Base-by-base conservation (phyloP, 1,140 invertebrate genomes). In the Helicoverpa armigera region DNA sequence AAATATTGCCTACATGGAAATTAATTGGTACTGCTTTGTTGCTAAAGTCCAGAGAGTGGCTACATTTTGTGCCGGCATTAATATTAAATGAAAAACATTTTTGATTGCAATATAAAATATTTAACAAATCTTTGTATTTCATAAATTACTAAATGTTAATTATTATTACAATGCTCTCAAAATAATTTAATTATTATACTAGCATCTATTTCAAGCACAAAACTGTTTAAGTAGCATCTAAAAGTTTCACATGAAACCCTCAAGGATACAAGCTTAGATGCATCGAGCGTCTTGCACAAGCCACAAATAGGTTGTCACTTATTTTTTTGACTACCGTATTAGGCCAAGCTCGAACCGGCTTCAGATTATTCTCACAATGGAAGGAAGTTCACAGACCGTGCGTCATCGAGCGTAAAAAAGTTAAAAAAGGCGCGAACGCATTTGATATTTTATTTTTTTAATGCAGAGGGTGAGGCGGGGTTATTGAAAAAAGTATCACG, bases 381-480 rank as follows among this genome's bases (percentile, higher is more conserved):
- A 63, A 90, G 87, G 87, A 88, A 88, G 86, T 88, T 86, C 83
- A 86, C 86, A 87, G 84, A 81, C 83, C 79, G 87, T 90, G 89
- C 87, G 88, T 90, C 89, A 90, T 89, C 84, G 81, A 56, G 56
- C 60, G 31, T 81, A 75, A 86, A 82, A 85, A 88, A 77, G 31
- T 82, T 16, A 65, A 77, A 77, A 74, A 85, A 73, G 60, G 76
- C 82, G 51, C 56, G 75, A 74, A 61, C 69, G 58, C 85, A 81
- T 87, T 85, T 82, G 78, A 85, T 85, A 85, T 84, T 77, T 75
- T 74, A 56, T 83, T 85, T 86, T 84, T 85, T 86, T 88, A 81
- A 81, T 53, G 65, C 18, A 50, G 60, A 63, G 63, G 80, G 79
- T 74, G 58, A 65, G 75, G 70, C 74, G 50, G 18, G 13, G 11